phyloP scores from a whole-genome alignment of 2,797 vertebrate genomes.

The Peromyscus eremicus region DNA sequence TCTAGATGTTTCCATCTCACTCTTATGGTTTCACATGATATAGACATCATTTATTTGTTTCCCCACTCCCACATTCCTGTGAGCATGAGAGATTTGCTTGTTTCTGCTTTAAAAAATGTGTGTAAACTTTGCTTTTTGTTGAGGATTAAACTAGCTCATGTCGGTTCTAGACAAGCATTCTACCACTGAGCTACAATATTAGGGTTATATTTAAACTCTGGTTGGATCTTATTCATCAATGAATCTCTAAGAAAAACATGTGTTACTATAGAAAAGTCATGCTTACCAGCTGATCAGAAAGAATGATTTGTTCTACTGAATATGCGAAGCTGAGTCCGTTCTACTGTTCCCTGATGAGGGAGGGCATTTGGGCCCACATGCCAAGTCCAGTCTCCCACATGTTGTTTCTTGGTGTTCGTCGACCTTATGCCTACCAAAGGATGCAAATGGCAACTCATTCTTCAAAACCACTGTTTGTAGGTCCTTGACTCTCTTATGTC shows the following conservation, averaged over 20 bases:
- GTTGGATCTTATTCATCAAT: not conserved
- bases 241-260: conserved; percentile 34
- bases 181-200: not conserved
- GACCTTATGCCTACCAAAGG: not conserved
- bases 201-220: not conserved
- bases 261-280: not conserved
- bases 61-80: not conserved
- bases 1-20: conserved; percentile 10
- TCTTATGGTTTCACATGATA: not conserved
- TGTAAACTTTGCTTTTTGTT: not conserved
- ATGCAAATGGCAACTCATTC: conserved; percentile 12
- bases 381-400: not conserved
- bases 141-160: not conserved
- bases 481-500: conserved; percentile 19
- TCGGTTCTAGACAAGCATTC: not conserved
- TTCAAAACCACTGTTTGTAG: not conserved
- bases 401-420: not conserved
- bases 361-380: not conserved
- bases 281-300: not conserved
- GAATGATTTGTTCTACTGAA: not conserved
- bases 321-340: not conserved
- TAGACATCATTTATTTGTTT: conserved; percentile 32
- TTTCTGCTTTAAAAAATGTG: conserved; percentile 34
- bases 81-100: not conserved
- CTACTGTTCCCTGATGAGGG: not conserved